Percentiles rank a stretch among this genome's conserved stretches.
Conservation (phyloP, 2,113 vertebrate species). For the Aegotheles bennettii region DNA sequence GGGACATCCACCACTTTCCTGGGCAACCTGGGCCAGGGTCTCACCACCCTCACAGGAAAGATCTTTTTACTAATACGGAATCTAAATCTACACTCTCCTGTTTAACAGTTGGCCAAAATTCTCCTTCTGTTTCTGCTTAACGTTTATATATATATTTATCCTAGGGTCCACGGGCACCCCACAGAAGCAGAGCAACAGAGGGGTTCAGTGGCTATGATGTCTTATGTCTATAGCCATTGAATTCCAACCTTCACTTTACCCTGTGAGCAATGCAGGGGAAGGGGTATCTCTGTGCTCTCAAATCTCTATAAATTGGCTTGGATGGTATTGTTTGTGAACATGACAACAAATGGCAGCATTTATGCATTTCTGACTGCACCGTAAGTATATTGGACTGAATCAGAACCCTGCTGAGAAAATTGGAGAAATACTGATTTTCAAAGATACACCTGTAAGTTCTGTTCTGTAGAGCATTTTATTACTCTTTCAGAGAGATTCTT, state of each 20-base stretch:
- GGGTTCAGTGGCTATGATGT: neutral
- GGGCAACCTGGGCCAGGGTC: no score
- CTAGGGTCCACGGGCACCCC: neutral
- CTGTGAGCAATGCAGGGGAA: neutral
- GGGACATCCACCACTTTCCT: no score
- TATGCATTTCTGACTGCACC: neutral
- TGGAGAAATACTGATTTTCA: neutral
- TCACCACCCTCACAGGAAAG: no score
- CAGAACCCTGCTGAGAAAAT: neutral
- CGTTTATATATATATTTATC: no score
- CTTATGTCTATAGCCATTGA: neutral
- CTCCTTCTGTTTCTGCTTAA: no score
- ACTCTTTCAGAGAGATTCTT: neutral
- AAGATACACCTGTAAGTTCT: neutral
- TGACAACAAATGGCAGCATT: neutral
- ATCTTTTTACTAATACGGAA: no score
- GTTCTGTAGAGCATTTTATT: neutral
- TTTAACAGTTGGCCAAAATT: no score
- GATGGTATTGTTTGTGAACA: neutral
- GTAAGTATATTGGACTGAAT: neutral
- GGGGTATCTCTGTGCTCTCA: neutral
- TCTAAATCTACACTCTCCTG: no score
- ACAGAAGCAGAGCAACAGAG: neutral
- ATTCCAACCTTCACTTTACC: neutral
- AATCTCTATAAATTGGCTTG: neutral